Evolutionary conservation across 1,140 invertebrate genomes (phyloP), one percentile per base, ranked within the genome.

Genomic region (Pogonus chalceus): DNA sequence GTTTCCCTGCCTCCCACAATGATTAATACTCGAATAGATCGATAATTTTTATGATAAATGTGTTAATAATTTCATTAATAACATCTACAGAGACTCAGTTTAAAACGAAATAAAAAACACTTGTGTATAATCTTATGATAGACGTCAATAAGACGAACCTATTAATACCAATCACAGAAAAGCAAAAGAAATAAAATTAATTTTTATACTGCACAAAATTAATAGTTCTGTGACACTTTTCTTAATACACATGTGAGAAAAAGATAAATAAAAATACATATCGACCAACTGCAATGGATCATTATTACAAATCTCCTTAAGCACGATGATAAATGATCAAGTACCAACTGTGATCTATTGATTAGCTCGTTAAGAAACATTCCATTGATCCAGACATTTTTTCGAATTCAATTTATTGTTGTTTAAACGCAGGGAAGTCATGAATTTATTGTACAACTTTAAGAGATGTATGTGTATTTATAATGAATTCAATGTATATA

Each of bases 401-500:
- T 35, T 16, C 20, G 22, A 39, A 24, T 20, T 23, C 56, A 14
- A 14, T 14, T 35, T 31, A 58, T 58, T 58, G 56, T 58, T 23
- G 50, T 52, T 23, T 22, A 12, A 22, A 35, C 16, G 12, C 21
- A 23, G 35, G 18, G 23, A 39, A 4, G 18, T 18, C 24, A 55
- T n/a, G 21, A 18, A 50, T 21, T 35, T 14, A 21, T 26, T 59
- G 58, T 39, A 37, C 61, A 26, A 53, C 56, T 63, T 53, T 54
- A 55, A 55, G 58, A 65, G 61, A 65, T 65, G 62, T 65, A 65
- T 65, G 64, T 64, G 63, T 64, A 65, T 43, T 7, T 65, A 63
- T 65, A 67, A 67, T 67, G 64, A 67, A 67, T 67, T 67, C 64
- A 67, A 65, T 67, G 64, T 67, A 67, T 67, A 65, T 67, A 67